Evolutionary conservation across 2,797 vertebrate genomes (phyloP).

Genomic region (Luscinia luscinia): DNA sequence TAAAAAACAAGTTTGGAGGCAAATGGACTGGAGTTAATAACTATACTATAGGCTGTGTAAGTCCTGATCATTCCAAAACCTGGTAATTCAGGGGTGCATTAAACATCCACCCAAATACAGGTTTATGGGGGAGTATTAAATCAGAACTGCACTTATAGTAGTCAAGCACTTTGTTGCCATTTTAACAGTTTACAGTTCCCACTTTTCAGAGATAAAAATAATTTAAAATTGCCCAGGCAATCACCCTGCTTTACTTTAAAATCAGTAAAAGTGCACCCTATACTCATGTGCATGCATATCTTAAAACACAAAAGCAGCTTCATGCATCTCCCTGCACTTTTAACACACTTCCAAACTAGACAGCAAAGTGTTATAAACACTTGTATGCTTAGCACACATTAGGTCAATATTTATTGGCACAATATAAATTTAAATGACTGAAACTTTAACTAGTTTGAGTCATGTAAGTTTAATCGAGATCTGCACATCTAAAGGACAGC

Average conservation of each 20-base stretch:
- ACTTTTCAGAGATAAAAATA: background rate
- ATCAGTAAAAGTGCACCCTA: background rate
- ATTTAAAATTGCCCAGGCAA: background rate
- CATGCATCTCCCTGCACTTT: background rate
- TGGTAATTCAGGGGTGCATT: background rate
- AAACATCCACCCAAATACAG: background rate
- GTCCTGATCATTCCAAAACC: background rate
- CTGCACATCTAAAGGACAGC: background rate
- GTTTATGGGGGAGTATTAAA: background rate
- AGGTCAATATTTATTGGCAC: background rate
- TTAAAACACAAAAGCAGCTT: background rate
- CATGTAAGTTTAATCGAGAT: background rate
- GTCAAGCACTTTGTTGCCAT: background rate
- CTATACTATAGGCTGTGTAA: accelerated
- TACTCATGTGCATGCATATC: accelerated
- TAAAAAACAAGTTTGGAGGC: background rate
- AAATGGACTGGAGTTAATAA: background rate
- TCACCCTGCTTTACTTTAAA: background rate
- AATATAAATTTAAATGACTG: background rate
- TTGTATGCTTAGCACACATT: background rate
- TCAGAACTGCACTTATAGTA: background rate
- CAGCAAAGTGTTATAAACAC: background rate
- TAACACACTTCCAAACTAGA: background rate
- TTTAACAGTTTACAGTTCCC: background rate
- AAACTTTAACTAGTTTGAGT: background rate